Conservation (phyloP, 2,113 vertebrate species). For the Corythornis vintsioides region DNA sequence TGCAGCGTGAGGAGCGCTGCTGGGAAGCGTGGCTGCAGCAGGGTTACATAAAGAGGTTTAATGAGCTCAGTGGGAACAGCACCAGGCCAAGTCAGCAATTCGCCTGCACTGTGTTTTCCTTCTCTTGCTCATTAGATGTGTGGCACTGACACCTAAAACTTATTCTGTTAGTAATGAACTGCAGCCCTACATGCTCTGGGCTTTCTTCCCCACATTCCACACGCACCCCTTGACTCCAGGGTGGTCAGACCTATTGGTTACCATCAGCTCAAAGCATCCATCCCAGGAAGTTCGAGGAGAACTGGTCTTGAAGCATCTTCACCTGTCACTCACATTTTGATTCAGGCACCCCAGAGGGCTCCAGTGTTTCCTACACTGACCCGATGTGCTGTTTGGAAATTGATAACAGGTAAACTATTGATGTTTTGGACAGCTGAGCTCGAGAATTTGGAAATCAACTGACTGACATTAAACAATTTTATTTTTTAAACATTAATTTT, state of each 20-base stretch:
- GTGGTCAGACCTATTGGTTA: not conserved
- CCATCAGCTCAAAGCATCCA: not conserved
- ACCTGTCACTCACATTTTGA: not conserved
- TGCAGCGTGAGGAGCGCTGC: not conserved
- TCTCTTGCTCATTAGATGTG: slow-evolving; percentile 33
- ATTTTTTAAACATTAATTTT: not conserved
- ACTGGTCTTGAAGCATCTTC: not conserved
- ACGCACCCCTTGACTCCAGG: not conserved
- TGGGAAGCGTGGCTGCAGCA: slow-evolving; percentile 11
- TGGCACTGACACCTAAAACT: slow-evolving; percentile 14
- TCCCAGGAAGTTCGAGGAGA: not conserved
- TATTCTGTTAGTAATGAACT: not conserved
- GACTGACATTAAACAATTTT: not conserved
- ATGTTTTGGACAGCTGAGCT: not conserved
- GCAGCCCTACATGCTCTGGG: not conserved
- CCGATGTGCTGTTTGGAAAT: not conserved
- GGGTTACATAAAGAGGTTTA: slow-evolving; percentile 26
- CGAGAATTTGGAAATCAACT: not conserved
- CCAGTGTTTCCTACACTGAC: not conserved
- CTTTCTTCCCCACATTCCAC: not conserved
- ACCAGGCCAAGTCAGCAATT: slow-evolving; percentile 48
- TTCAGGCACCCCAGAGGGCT: not conserved
- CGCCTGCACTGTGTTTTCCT: not conserved
- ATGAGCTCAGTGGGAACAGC: slow-evolving; percentile 46
- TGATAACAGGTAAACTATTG: not conserved